These are phyloP conservation scores for Tachypleus tridentatus DNA, from an alignment of 1,140 invertebrate species.

Conservation along the genomic window DNA sequence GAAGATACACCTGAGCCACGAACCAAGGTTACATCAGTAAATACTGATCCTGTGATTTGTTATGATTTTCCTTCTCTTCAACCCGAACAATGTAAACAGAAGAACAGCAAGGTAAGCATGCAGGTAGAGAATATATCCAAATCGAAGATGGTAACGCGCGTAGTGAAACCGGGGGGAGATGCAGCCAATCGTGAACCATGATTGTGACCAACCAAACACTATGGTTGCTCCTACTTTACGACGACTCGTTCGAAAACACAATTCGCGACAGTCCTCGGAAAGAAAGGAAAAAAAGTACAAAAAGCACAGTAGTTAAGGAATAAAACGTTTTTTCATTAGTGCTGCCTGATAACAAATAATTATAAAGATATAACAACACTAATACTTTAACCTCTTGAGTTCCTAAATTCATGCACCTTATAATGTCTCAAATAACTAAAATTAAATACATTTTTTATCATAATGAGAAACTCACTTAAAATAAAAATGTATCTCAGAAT, in stretches of 20 bases:
- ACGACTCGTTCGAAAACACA: background rate
- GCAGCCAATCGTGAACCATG: constrained; percentile 10
- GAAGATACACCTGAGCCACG: background rate
- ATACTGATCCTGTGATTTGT: background rate
- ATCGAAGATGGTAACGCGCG: constrained; percentile 13
- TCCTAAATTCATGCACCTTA: too few species aligned
- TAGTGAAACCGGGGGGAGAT: constrained; percentile 11
- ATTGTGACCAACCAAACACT: background rate
- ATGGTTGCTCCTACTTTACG: background rate
- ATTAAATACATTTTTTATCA: too few species aligned
- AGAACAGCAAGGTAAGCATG: background rate
- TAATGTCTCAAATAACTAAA: too few species aligned
- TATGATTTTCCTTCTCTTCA: too few species aligned
- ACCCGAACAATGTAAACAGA: background rate
- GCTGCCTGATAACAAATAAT: too few species aligned
- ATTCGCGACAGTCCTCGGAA: background rate
- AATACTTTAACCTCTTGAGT: too few species aligned
- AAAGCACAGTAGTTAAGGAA: constrained; percentile 16
- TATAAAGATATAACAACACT: too few species aligned
- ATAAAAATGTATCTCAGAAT: too few species aligned
- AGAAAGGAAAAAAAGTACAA: constrained; percentile 2
- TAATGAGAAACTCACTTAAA: too few species aligned
- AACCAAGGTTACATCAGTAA: background rate
- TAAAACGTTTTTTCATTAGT: too few species aligned
- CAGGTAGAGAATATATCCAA: background rate